A percentile compares a stretch with the other conserved stretches of the same genome.
Conservation (phyloP, 2,797 vertebrate genomes). For the Delichon dasypus region DNA sequence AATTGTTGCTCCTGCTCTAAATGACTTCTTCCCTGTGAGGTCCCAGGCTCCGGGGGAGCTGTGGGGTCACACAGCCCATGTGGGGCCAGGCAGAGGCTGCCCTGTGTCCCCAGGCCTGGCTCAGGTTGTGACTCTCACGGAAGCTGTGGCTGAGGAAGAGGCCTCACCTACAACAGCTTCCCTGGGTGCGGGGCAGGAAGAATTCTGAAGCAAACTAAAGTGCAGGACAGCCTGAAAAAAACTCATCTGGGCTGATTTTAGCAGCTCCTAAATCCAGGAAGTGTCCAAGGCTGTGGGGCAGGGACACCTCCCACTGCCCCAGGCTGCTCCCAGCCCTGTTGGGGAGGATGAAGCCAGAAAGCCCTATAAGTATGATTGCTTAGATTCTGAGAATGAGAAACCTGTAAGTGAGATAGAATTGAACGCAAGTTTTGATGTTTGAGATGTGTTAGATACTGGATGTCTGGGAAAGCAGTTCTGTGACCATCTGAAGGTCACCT, state of each 20-base stretch:
- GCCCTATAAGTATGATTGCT: too few relatives aligned
- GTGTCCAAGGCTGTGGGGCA: background rate
- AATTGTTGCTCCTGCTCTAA: background rate
- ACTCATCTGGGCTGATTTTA: background rate
- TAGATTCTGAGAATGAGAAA: too few relatives aligned
- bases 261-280: background rate
- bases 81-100: background rate
- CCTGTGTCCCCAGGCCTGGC: background rate
- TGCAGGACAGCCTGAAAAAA: background rate
- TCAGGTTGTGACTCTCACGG: accelerated
- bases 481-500: too few relatives aligned
- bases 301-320: background rate
- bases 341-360: too few relatives aligned
- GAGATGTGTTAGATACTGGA: too few relatives aligned
- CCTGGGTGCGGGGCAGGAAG: background rate
- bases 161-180: background rate
- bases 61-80: accelerated
- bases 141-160: background rate
- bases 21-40: background rate
- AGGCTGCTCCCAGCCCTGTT: background rate
- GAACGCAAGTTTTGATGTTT: too few relatives aligned
- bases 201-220: background rate
- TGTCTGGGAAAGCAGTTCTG: too few relatives aligned
- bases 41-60: background rate
- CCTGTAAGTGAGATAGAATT: too few relatives aligned